Percentiles rank a stretch among this genome's conserved stretches.
phyloP scores from a whole-genome alignment of 2,888 invertebrate genomes.

The Erannis defoliaria region DNA sequence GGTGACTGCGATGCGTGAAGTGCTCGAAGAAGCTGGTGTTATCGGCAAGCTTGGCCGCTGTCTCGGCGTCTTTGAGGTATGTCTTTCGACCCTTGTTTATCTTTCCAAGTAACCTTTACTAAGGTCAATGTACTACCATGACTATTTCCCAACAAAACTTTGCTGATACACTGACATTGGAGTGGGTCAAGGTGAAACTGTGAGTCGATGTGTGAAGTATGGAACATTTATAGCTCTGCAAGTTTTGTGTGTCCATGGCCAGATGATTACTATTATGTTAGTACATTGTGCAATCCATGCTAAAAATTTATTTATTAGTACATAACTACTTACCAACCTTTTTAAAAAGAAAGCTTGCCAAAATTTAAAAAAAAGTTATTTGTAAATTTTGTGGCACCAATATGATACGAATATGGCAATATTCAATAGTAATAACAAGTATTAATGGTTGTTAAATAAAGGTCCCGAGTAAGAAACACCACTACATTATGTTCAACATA shows the following conservation, averaged over 20 bases:
- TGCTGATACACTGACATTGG: slow-evolving; percentile 21
- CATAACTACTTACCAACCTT: neutral
- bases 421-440: too few relatives aligned
- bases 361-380: too few relatives aligned
- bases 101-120: slow-evolving; percentile 37
- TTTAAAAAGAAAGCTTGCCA: too few relatives aligned
- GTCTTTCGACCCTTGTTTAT: slow-evolving; percentile 28
- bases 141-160: slow-evolving; percentile 5
- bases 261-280: slow-evolving; percentile 1
- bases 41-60: slow-evolving; percentile 95
- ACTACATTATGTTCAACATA: too few relatives aligned
- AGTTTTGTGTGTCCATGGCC: neutral
- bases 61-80: slow-evolving; percentile 97
- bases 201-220: neutral
- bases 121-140: slow-evolving; percentile 44
- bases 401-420: too few relatives aligned
- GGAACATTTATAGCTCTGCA: slow-evolving; percentile 5
- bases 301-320: neutral
- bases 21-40: slow-evolving; percentile 98
- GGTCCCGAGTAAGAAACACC: too few relatives aligned
- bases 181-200: slow-evolving; percentile 25
- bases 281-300: neutral
- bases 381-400: too few relatives aligned
- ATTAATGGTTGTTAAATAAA: too few relatives aligned
- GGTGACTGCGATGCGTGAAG: slow-evolving; percentile 97